phyloP scores from a whole-genome alignment of 2,888 invertebrate genomes.

The Myopa tessellatipennis region DNA sequence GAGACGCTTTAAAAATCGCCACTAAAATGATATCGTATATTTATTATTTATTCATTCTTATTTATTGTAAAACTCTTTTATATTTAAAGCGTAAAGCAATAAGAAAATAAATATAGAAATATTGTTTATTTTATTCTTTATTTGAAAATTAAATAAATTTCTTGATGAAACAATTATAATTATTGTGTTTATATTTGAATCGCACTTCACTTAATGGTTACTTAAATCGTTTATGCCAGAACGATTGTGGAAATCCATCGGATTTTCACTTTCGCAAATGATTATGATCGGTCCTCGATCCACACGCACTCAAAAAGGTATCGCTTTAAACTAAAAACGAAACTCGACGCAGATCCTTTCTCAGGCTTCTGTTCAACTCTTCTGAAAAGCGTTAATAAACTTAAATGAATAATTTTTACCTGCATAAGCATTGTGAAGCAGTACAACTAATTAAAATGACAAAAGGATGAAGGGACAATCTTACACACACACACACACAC shows the following conservation, averaged over 20 bases:
- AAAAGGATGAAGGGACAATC: slow-evolving; percentile 46
- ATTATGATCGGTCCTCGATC: not conserved
- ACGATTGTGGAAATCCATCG: too few relatives aligned
- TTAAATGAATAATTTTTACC: slow-evolving; percentile 10
- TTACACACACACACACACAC: not conserved
- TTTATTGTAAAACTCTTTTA: too few relatives aligned
- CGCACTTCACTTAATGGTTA: too few relatives aligned
- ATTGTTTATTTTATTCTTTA: too few relatives aligned
- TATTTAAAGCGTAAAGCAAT: too few relatives aligned
- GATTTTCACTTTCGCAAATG: not conserved
- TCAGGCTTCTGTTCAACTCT: not conserved
- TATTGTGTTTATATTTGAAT: too few relatives aligned
- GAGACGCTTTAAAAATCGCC: too few relatives aligned
- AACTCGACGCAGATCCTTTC: not conserved
- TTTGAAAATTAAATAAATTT: too few relatives aligned
- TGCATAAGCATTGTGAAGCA: slow-evolving; percentile 26
- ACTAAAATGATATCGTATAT: too few relatives aligned
- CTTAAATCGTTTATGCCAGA: not conserved
- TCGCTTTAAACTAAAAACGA: slow-evolving; percentile 5
- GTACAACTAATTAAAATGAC: slow-evolving; percentile 55
- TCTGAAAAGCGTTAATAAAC: not conserved
- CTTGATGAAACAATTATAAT: too few relatives aligned
- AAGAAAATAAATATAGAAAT: too few relatives aligned
- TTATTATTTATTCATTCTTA: too few relatives aligned
- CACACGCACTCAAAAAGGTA: not conserved